Percentiles rank a stretch among this genome's conserved stretches.
Evolutionary conservation across 2,888 invertebrate genomes (phyloP).

Genomic region (Melanostoma scalare): DNA sequence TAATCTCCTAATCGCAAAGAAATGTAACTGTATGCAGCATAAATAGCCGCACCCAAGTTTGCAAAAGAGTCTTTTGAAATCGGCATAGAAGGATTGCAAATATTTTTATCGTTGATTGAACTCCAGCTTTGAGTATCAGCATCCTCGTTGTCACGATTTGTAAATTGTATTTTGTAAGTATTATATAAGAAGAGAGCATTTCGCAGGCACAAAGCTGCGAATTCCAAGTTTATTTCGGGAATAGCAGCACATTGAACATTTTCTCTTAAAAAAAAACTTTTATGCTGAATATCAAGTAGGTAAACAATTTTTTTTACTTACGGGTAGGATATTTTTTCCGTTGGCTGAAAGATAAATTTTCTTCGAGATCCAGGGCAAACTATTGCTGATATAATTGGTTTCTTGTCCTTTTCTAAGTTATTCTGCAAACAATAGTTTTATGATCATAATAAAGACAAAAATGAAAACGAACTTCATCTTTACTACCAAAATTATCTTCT

Average conservation of each 20-base stretch:
- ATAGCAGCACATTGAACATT: constrained; percentile 91
- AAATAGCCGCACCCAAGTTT: constrained; percentile 85
- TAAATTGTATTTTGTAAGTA: constrained; percentile 75
- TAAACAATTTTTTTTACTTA: constrained; percentile 70
- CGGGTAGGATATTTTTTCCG: constrained; percentile 75
- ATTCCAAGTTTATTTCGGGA: constrained; percentile 93
- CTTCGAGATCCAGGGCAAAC: constrained; percentile 75
- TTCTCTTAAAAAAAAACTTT: constrained; percentile 78
- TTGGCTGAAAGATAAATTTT: constrained; percentile 75
- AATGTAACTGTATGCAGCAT: constrained; percentile 92
- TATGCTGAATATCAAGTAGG: neutral
- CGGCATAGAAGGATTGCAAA: constrained; percentile 85
- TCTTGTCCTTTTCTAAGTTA: constrained; percentile 73
- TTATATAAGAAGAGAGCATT: constrained; percentile 85
- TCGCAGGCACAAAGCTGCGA: constrained; percentile 92
- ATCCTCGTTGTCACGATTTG: constrained; percentile 31
- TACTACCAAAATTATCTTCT: too few species aligned
- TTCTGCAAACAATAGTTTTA: constrained; percentile 26
- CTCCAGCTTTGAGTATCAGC: constrained; percentile 75
- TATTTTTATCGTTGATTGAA: constrained; percentile 83
- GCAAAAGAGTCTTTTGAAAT: constrained; percentile 85
- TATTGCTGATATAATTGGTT: constrained; percentile 74
- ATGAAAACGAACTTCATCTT: too few species aligned
- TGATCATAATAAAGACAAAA: too few species aligned
- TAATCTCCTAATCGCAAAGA: constrained; percentile 93